Conservation (phyloP, 2,113 vertebrate genomes). For the Eptesicus fuscus region DNA sequence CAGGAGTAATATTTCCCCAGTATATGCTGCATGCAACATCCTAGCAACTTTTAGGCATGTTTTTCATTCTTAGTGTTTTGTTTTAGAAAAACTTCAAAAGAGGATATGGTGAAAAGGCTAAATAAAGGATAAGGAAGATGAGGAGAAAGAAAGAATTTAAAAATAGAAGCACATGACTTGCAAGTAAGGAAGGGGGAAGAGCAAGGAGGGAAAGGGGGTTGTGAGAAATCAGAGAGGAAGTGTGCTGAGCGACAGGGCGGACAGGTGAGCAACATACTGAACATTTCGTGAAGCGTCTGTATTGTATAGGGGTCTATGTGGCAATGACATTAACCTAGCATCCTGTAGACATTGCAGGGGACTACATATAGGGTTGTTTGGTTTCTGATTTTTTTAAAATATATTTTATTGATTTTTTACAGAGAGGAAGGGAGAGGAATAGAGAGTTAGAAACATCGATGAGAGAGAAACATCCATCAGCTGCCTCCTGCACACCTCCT, state of each 20-base stretch:
- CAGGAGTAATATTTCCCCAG: not conserved
- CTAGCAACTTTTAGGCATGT: not conserved
- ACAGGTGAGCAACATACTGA: not conserved
- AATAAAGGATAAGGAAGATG: not conserved
- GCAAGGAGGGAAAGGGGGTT: not conserved
- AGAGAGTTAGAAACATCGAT: no score
- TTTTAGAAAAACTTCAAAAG: slow-evolving; percentile 31
- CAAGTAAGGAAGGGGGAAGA: not conserved
- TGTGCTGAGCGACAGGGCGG: not conserved
- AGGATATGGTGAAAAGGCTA: not conserved
- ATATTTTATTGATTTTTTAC: no score
- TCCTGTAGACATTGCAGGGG: not conserved
- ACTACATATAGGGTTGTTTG: not conserved
- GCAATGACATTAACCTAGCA: not conserved
- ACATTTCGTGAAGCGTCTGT: not conserved
- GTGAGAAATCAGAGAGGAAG: not conserved
- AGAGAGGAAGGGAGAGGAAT: no score
- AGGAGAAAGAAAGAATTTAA: slow-evolving; percentile 12
- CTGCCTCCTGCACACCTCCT: no score
- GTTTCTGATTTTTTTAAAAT: not conserved
- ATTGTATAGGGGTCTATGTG: not conserved
- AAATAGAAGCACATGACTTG: slow-evolving; percentile 22
- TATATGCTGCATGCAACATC: not conserved
- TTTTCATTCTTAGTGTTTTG: not conserved
- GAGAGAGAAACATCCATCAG: no score